Evolutionary conservation across 2,888 invertebrate genomes (phyloP), one percentile per base, ranked within the genome.

Genomic region (Apotomis turbidana): DNA sequence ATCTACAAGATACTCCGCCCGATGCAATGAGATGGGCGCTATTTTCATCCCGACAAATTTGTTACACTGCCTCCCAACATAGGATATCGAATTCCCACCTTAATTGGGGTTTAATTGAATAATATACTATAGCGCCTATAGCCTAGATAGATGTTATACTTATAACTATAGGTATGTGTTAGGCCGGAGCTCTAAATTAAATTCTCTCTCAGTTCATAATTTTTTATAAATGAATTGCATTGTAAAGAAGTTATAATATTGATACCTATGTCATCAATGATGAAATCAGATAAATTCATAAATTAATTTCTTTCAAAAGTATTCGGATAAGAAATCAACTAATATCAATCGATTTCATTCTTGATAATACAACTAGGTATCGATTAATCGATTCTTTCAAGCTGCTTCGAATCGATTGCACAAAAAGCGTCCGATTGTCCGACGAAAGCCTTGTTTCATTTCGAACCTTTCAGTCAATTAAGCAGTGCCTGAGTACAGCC

Each of bases 401-500:
- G 79, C 80, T 76, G 77, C 51, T 58, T 59, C 69, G 51, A 41
- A 59, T 73, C 76, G 73, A 67, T 64, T 85, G 87, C 80, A 89
- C 88, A 89, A 88, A 88, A 83, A 83, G 79, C 81, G 79, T 76
- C 78, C 64, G 79, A 75, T 77, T 74, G 75, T 75, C 74, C 74
- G 76, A 74, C 80, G 79, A 79, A 78, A 75, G 75, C 77, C 82
- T 80, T 85, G 87, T 84, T 89, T 90, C 90, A 91, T 91, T 93
- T 91, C 88, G 86, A 91, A 87, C 87, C 89, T 90, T 88, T 86
- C 87, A 92, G 90, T 90, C 92, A 93, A 93, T 93, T 93, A 93
- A 93, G 88, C 88, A 86, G 88, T 81, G 89, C 90, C 91, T 89
- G 91, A 87, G 87, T 86, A 83, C 85, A 41, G 41, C 41, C 79